Conservation (phyloP, 2,113 vertebrate species). For the Caranx melampygus region DNA sequence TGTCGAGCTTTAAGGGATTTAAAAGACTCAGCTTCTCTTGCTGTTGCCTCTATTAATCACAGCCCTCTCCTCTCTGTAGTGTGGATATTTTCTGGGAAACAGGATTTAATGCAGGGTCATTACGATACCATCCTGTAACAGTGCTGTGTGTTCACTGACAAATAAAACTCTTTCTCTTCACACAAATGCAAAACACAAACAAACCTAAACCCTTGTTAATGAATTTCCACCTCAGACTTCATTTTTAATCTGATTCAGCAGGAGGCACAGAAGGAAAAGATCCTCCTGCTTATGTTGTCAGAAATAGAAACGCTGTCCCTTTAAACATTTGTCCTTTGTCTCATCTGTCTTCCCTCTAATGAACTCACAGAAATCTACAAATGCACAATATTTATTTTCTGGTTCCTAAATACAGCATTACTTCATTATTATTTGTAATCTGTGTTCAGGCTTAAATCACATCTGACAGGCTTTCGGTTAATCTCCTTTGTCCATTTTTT, state of each 20-base stretch:
- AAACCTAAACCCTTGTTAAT: background rate
- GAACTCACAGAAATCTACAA: background rate
- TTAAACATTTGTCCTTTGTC: background rate
- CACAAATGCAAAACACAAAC: background rate
- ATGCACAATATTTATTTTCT: slow-evolving; percentile 6
- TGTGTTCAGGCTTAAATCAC: slow-evolving; percentile 20
- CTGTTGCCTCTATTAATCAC: slow-evolving; percentile 67
- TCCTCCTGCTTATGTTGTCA: background rate
- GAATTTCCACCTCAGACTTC: background rate
- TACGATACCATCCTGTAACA: slow-evolving; percentile 29
- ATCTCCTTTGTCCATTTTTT: slow-evolving; percentile 9
- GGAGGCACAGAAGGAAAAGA: background rate
- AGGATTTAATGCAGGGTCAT: slow-evolving; percentile 55
- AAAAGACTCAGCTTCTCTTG: slow-evolving; percentile 50
- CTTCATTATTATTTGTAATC: slow-evolving; percentile 26
- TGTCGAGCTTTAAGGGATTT: slow-evolving; percentile 73
- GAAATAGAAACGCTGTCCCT: slow-evolving; percentile 10
- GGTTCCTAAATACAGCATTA: slow-evolving; percentile 9
- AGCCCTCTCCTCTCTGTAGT: slow-evolving; percentile 20
- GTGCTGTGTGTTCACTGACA: background rate
- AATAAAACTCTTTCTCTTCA: background rate
- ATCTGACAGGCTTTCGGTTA: slow-evolving; percentile 40
- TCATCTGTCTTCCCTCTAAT: background rate
- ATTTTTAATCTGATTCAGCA: background rate
- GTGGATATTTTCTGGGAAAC: slow-evolving; percentile 52